These are phyloP conservation scores for Myzus persicae DNA, from an alignment of 1,140 invertebrate genomes.

Conservation along the genomic window DNA sequence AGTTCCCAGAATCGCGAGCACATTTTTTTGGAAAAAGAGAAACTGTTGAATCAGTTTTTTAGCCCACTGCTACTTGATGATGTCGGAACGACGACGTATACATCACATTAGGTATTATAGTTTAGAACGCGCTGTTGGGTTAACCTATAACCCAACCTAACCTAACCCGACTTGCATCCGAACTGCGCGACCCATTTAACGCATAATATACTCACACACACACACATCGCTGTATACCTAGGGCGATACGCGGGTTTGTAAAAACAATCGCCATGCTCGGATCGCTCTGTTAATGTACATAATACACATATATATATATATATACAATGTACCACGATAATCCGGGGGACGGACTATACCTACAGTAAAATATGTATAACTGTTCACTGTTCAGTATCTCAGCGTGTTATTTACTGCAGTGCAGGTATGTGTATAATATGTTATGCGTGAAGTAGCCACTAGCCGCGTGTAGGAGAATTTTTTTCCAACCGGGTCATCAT, in stretches of 20 bases:
- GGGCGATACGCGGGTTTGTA: neutral
- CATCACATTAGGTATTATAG: neutral
- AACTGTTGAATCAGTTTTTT: neutral
- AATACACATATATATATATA: too few species aligned
- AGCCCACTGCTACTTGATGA: neutral
- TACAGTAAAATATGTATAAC: neutral
- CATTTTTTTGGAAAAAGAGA: neutral
- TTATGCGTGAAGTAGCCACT: neutral
- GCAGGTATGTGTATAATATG: neutral
- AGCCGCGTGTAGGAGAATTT: neutral
- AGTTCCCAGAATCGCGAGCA: neutral
- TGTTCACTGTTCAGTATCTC: too few species aligned
- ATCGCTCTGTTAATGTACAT: neutral
- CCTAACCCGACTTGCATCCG: neutral
- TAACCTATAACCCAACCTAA: neutral
- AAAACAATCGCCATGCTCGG: neutral
- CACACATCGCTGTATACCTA: neutral
- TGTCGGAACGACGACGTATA: neutral
- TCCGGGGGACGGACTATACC: neutral
- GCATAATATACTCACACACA: neutral
- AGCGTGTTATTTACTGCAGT: neutral
- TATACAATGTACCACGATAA: too few species aligned
- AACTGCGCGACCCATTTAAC: neutral
- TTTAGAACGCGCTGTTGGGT: neutral
- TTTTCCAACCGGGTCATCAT: neutral